Conservation (phyloP, 2,888 invertebrate genomes). For the Cheilosia scutellata region DNA sequence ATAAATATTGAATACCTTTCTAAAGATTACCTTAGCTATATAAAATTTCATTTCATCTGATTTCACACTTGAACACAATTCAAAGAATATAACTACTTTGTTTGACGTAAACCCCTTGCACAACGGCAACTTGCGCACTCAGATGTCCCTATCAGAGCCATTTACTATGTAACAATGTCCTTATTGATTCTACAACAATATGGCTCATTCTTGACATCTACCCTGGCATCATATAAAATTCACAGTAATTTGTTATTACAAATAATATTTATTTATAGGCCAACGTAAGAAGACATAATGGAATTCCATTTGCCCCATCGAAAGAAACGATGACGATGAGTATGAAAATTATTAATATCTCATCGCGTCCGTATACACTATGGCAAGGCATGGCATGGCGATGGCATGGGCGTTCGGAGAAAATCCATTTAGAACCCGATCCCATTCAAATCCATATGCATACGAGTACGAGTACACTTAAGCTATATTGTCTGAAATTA, state of each 20-base stretch:
- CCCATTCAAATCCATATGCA: slow-evolving; percentile 27
- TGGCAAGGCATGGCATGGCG: neutral
- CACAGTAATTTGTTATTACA: neutral
- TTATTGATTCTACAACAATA: no score
- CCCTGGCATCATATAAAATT: neutral
- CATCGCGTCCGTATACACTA: neutral
- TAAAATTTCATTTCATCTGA: no score
- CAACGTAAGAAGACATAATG: slow-evolving; percentile 26
- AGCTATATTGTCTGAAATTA: slow-evolving; percentile 19
- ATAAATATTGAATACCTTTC: no score
- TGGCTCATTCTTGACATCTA: no score
- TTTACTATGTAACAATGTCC: no score
- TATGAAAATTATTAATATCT: slow-evolving; percentile 25
- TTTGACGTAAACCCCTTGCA: no score
- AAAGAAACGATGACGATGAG: slow-evolving; percentile 16
- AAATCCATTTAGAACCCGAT: slow-evolving; percentile 14
- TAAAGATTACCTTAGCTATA: no score
- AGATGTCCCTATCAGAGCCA: no score
- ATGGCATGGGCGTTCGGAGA: neutral
- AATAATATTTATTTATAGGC: slow-evolving; percentile 28
- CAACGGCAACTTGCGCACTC: no score
- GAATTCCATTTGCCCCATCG: slow-evolving; percentile 43
- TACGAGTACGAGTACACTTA: neutral
- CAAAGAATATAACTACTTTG: no score
- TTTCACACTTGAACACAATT: no score